Evolutionary conservation across 2,113 vertebrate species (phyloP).

Genomic region (Hippocampus mohnikei): DNA sequence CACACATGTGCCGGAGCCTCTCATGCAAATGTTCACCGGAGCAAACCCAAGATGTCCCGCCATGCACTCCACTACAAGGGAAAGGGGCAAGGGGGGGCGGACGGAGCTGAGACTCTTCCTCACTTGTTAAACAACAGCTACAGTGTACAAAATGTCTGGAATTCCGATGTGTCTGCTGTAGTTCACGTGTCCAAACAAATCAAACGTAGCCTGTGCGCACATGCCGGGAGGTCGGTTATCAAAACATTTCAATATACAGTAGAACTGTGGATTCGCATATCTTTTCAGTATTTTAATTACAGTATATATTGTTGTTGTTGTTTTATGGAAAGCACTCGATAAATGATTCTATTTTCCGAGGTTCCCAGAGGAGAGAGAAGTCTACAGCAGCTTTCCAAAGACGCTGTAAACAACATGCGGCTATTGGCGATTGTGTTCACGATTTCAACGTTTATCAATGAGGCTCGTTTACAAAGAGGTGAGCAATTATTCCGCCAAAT

Average conservation of each 20-base stretch:
- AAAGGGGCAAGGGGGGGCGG: slow-evolving; percentile 27
- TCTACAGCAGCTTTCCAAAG: no score
- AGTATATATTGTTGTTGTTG: no score
- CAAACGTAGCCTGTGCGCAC: slow-evolving; percentile 21
- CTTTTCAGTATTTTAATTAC: no score
- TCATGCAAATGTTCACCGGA: slow-evolving; percentile 37
- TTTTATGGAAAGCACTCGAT: no score
- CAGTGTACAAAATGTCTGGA: slow-evolving; percentile 61
- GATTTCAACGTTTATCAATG: no score
- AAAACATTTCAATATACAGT: not conserved
- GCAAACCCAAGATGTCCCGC: slow-evolving; percentile 49
- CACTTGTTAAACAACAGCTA: slow-evolving; percentile 54
- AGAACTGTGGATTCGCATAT: no score
- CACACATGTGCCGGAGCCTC: slow-evolving; percentile 61
- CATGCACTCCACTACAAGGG: slow-evolving; percentile 31
- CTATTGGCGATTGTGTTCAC: no score
- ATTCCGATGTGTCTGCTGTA: slow-evolving; percentile 46
- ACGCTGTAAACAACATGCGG: no score
- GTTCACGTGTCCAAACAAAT: slow-evolving; percentile 46
- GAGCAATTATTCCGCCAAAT: no score
- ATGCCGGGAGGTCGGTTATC: not conserved
- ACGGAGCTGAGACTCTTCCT: slow-evolving; percentile 1
- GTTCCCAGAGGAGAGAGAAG: no score
- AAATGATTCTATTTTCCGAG: no score
- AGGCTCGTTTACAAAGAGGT: no score